Evolutionary conservation across 2,113 vertebrate species (phyloP).

Genomic region (Oceanites oceanicus): DNA sequence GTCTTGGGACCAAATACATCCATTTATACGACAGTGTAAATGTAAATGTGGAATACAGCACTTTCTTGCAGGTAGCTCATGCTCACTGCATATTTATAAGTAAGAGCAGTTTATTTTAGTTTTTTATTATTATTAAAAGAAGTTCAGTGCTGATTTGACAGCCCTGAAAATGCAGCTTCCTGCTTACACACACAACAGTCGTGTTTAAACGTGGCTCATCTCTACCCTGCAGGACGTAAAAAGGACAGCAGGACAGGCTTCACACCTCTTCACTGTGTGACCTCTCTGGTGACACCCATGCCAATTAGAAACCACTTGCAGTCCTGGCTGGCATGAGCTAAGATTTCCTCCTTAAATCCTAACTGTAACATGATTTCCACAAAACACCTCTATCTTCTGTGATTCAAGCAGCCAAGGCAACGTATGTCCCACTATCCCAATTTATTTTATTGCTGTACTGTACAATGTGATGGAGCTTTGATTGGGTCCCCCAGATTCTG

Average conservation of each 20-base stretch:
- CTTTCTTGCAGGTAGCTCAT: neutral
- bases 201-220: neutral
- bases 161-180: neutral
- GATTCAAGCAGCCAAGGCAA: neutral
- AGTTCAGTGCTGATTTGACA: neutral
- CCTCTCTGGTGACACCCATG: neutral
- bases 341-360: neutral
- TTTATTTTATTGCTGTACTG: neutral
- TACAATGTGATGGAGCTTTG: neutral
- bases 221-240: neutral
- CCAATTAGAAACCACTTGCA: neutral
- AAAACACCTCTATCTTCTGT: neutral
- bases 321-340: neutral
- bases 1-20: constrained; percentile 18
- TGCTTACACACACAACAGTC: neutral
- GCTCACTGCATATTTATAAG: neutral
- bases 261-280: neutral
- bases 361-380: neutral
- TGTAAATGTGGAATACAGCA: neutral
- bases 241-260: neutral
- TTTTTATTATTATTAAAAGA: neutral
- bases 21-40: neutral
- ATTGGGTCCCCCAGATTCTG: neutral
- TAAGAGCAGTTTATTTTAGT: neutral
- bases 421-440: neutral